A percentile compares a stretch with the other conserved stretches of the same genome.
Conservation (phyloP, 2,113 vertebrate species). For the Oenanthe oenanthe region DNA sequence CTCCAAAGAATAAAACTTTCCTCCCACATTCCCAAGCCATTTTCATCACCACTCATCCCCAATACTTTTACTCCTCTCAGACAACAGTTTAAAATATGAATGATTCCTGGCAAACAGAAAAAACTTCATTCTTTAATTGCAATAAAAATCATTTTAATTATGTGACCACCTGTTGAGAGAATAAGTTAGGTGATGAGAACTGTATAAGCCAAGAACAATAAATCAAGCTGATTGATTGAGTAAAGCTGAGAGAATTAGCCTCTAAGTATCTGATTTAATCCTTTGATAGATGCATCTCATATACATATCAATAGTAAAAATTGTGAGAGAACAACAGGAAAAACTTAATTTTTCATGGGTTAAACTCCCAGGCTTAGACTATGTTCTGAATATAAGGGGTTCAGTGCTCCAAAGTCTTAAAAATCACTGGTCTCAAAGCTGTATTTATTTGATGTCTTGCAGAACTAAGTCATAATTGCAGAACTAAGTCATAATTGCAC, state of each 20-base stretch:
- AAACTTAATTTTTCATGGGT: not conserved
- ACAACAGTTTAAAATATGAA: not conserved
- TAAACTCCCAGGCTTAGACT: not conserved
- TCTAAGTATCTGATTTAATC: not conserved
- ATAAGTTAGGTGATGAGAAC: not conserved
- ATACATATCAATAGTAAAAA: not conserved
- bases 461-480: not conserved
- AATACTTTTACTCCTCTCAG: not conserved
- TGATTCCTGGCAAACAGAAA: not conserved
- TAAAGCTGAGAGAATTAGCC: not conserved
- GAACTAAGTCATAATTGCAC: not conserved
- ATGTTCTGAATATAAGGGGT: not conserved
- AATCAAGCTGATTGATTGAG: not conserved
- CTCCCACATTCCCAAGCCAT: not conserved
- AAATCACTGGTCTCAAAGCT: not conserved
- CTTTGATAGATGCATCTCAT: not conserved
- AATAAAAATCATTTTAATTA: conserved; percentile 28
- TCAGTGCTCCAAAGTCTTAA: not conserved
- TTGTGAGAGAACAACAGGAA: not conserved
- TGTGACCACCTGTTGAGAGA: not conserved
- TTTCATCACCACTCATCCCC: not conserved
- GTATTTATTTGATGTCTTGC: not conserved
- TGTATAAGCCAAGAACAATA: not conserved
- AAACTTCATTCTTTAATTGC: not conserved
- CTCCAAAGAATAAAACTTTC: not conserved